Conservation (phyloP, 2,888 invertebrate species). For the Drosophila nr. perissopoda region DNA sequence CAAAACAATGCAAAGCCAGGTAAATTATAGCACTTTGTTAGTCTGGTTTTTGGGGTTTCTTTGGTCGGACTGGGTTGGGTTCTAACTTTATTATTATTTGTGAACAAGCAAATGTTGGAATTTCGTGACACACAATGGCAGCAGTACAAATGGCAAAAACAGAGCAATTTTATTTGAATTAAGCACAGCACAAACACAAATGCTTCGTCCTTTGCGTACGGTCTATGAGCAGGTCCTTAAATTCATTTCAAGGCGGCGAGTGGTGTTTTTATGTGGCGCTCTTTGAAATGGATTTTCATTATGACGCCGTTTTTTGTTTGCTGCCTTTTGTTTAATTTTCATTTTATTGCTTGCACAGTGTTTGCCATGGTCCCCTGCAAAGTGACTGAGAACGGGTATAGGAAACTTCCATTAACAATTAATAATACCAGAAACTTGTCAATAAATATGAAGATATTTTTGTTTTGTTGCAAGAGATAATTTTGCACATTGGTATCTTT, state of each 20-base stretch:
- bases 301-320: conserved; percentile 47
- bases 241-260: conserved; percentile 4
- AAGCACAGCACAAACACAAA: conserved; percentile 36
- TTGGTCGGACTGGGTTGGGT: conserved; percentile 9
- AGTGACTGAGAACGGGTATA: background rate
- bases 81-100: conserved; percentile 44
- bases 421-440: background rate
- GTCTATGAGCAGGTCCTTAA: conserved; percentile 15
- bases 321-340: conserved; percentile 48
- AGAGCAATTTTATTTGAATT: conserved; percentile 64
- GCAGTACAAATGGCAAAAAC: conserved; percentile 39
- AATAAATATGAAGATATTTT: background rate
- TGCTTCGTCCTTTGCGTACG: background rate
- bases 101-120: conserved; percentile 35
- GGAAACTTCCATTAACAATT: background rate
- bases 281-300: conserved; percentile 53
- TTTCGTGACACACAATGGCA: conserved; percentile 55
- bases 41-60: conserved; percentile 1
- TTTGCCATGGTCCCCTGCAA: conserved; percentile 6
- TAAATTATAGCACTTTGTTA: conserved; percentile 42
- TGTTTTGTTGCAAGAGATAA: background rate
- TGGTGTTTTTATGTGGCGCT: conserved; percentile 13
- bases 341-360: conserved; percentile 37
- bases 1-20: conserved; percentile 34
- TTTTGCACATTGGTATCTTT: background rate